Evolutionary conservation across 2,888 invertebrate genomes (phyloP).

Genomic region (Pristionchus japonicus): DNA sequence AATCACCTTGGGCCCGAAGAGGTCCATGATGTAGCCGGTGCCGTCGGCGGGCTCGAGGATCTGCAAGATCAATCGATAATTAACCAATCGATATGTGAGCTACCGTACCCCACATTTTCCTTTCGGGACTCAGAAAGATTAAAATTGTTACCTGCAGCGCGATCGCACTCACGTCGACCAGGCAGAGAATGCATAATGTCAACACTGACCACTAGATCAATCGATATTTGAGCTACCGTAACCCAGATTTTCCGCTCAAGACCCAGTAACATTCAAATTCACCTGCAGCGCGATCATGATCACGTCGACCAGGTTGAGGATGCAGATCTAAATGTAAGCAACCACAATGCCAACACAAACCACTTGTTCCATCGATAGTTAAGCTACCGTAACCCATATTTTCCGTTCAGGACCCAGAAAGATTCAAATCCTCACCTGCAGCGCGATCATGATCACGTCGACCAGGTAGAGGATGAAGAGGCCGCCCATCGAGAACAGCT

Average conservation of each 20-base stretch:
- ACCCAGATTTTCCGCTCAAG: too few species aligned
- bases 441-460: conserved; percentile 94
- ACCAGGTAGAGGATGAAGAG: conserved; percentile 91
- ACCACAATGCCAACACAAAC: not conserved
- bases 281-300: too few species aligned
- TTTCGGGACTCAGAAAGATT: too few species aligned
- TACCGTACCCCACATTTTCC: too few species aligned
- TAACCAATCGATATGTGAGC: too few species aligned
- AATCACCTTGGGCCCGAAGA: conserved; percentile 75
- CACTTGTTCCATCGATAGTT: not conserved
- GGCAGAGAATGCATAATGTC: too few species aligned
- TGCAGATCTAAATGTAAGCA: too few species aligned
- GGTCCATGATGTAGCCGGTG: conserved; percentile 76
- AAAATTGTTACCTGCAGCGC: too few species aligned
- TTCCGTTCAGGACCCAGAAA: not conserved
- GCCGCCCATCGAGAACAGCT: conserved; percentile 94
- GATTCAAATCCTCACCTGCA: conserved; percentile 81
- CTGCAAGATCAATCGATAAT: conserved; percentile 46
- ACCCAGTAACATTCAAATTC: too few species aligned
- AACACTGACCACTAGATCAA: not conserved
- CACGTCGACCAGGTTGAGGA: too few species aligned
- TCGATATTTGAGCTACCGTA: too few species aligned
- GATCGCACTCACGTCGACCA: too few species aligned
- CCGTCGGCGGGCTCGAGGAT: conserved; percentile 78
- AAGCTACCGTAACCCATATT: not conserved